These are phyloP conservation scores for Solenopsis invicta DNA, from an alignment of 1,140 invertebrate genomes.

Conservation along the genomic window DNA sequence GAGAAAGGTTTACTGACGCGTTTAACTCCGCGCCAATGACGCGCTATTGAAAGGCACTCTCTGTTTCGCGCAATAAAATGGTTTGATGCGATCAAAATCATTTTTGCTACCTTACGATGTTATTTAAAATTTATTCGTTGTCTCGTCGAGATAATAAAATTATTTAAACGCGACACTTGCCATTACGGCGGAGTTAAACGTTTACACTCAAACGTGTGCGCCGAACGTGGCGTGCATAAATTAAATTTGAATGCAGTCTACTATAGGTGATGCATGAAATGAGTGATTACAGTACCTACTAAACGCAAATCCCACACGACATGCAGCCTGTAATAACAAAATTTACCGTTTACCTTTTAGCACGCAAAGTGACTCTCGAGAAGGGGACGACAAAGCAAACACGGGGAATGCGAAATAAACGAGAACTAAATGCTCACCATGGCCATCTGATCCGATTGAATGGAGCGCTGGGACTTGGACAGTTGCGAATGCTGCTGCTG, in stretches of 20 bases:
- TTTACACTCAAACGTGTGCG: not conserved
- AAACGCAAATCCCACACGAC: conserved; percentile 84
- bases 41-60: not conserved
- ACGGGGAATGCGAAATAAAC: not conserved
- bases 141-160: not conserved
- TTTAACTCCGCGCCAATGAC: not conserved
- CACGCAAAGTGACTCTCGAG: not conserved
- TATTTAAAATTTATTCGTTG: conserved; percentile 17
- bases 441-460: conserved; percentile 81
- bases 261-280: conserved; percentile 22
- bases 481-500: conserved; percentile 50
- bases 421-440: conserved; percentile 74
- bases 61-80: not conserved
- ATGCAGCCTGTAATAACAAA: conserved; percentile 85
- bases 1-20: too few species aligned
- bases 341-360: conserved; percentile 68
- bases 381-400: not conserved
- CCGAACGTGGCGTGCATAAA: conserved; percentile 12
- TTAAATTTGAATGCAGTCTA: not conserved
- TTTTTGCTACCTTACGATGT: not conserved
- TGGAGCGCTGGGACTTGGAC: conserved; percentile 81
- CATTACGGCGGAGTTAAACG: not conserved
- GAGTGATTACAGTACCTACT: conserved; percentile 84
- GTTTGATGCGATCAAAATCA: not conserved
- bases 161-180: not conserved